Conservation (phyloP, 2,113 vertebrate genomes). For the Kryptolebias marmoratus region DNA sequence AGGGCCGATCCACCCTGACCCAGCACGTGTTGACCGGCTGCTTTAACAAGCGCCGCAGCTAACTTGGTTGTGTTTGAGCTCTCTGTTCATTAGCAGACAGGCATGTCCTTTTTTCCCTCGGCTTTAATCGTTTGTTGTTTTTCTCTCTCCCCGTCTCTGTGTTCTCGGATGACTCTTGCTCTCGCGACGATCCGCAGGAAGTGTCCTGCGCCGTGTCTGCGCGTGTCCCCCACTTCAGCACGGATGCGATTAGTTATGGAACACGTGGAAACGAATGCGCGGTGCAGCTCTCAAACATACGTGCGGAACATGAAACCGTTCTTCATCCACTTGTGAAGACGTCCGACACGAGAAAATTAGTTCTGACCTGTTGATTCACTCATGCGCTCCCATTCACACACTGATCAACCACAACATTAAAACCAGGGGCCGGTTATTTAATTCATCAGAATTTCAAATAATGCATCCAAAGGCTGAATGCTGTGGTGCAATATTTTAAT, state of each 20-base stretch:
- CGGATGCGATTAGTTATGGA: constrained; percentile 26
- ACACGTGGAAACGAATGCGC: neutral
- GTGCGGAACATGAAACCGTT: neutral
- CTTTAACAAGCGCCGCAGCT: constrained; percentile 61
- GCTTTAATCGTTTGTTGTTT: constrained; percentile 3
- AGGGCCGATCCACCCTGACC: constrained; percentile 63
- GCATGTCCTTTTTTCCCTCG: constrained; percentile 18
- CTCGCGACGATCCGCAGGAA: constrained; percentile 5
- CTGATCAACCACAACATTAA: neutral
- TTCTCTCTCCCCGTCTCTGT: neutral
- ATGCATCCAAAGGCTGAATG: too few relatives aligned
- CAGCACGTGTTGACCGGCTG: constrained; percentile 45
- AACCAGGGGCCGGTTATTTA: neutral
- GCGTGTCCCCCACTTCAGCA: constrained; percentile 28
- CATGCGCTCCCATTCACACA: neutral
- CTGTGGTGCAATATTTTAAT: neutral
- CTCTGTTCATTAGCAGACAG: constrained; percentile 58
- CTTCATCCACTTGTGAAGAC: constrained; percentile 4
- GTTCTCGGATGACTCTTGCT: constrained; percentile 2
- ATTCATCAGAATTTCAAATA: neutral
- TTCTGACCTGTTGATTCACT: neutral
- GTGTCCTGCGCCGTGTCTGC: neutral
- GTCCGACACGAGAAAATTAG: neutral
- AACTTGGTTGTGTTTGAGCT: constrained; percentile 65
- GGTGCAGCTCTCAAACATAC: neutral